phyloP scores from a whole-genome alignment of 1,140 invertebrate species.

The Drosophila murphyi region DNA sequence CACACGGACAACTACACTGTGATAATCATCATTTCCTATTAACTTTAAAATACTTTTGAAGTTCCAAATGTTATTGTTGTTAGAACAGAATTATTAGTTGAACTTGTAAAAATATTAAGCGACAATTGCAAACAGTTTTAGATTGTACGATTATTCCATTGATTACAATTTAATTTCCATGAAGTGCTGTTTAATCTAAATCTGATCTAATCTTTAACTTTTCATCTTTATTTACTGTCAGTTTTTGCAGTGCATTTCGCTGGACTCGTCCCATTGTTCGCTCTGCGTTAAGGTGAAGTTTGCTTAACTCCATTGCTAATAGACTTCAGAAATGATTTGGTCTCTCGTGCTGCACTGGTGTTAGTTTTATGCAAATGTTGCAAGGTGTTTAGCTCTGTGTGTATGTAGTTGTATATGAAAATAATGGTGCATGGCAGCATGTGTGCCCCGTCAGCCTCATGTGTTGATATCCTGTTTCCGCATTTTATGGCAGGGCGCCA shows the following conservation, averaged over 20 bases:
- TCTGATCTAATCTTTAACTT: too few relatives aligned
- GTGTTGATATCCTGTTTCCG: slow-evolving; percentile 58
- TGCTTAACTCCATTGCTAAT: slow-evolving; percentile 69
- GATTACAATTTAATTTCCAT: too few relatives aligned
- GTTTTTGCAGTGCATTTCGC: background rate
- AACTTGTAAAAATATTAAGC: too few relatives aligned
- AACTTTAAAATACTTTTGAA: too few relatives aligned
- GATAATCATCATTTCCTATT: background rate
- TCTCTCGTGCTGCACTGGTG: background rate
- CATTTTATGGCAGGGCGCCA: slow-evolving; percentile 20
- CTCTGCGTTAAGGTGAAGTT: slow-evolving; percentile 41
- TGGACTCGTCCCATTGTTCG: slow-evolving; percentile 19
- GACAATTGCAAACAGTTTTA: too few relatives aligned
- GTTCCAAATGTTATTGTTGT: too few relatives aligned
- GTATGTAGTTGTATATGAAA: slow-evolving; percentile 6
- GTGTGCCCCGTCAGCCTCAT: slow-evolving; percentile 22
- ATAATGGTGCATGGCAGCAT: slow-evolving; percentile 6
- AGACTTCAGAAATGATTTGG: slow-evolving; percentile 77
- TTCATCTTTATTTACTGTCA: too few relatives aligned
- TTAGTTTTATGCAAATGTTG: slow-evolving; percentile 40
- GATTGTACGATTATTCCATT: too few relatives aligned
- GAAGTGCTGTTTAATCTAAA: too few relatives aligned
- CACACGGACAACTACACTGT: slow-evolving; percentile 4
- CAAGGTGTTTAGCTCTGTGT: slow-evolving; percentile 32
- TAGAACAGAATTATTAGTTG: too few relatives aligned